Percentiles rank a stretch among this genome's conserved stretches.
These are phyloP conservation scores for Sigmodon hispidus DNA, from an alignment of 2,113 vertebrate genomes.

Conservation along the genomic window DNA sequence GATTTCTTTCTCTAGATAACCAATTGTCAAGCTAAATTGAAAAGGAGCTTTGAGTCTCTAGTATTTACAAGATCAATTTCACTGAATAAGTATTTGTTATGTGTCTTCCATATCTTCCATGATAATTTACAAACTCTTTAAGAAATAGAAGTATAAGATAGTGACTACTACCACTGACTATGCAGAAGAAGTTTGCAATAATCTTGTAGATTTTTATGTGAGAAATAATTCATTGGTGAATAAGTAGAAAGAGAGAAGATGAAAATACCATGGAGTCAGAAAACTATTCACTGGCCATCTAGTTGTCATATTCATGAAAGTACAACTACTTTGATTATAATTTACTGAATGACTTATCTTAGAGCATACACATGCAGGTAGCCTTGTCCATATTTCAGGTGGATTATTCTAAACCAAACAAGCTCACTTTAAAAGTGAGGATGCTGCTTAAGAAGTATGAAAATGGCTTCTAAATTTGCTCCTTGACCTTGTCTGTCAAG, in stretches of 20 bases:
- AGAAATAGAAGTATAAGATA: not conserved
- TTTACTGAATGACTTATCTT: conserved; percentile 7
- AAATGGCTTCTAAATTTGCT: conserved; percentile 50
- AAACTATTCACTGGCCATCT: not conserved
- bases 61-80: not conserved
- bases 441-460: not conserved
- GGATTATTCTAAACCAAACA: conserved; percentile 21
- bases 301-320: conserved; percentile 7
- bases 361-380: not conserved
- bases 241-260: conserved; percentile 24
- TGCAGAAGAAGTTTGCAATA: not conserved
- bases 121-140: not conserved
- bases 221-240: not conserved
- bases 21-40: not conserved
- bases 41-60: not conserved
- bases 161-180: not conserved
- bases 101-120: not conserved
- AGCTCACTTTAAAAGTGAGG: not conserved
- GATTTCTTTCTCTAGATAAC: no score
- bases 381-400: not conserved
- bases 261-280: not conserved
- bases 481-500: conserved; percentile 78
- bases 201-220: not conserved
- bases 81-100: conserved; percentile 8
- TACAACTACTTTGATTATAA: conserved; percentile 18